Evolutionary conservation across 2,113 vertebrate species (phyloP), one percentile per base, ranked within the genome.

Genomic region (Neolamprologus brichardi): DNA sequence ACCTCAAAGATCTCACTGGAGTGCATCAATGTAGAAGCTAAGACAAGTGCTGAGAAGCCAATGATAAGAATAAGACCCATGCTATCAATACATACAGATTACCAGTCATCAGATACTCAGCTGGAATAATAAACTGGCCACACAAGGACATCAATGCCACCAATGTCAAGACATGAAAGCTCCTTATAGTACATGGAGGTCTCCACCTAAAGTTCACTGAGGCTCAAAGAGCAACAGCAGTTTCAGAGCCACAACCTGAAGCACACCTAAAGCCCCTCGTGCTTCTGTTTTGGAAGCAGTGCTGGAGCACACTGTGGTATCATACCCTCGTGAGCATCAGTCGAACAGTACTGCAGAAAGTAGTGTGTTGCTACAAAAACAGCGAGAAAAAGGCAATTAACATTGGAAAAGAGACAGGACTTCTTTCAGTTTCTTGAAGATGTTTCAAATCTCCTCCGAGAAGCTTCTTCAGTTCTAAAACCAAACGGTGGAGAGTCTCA

Each of bases 21-120:
- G 10, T 53, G 51, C 0, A 20, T 0, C 51, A 53, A 53, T 20
- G 1, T 20, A 53, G 51, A 58, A 58, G 54, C 0, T 28, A 32
- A 60, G 28, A 32, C 28, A 10, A 32, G 30, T 62, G 58, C 30
- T 62, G 58, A 34, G 17, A 34, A 34, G 17, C 30, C 28, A 34
- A 5, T 67, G 32, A 13, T 39, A 37, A 37, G 18, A 39, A 39
- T 67, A 13, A 67, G 10, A 67, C 32, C 3, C 60, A 34, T n/a
- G 17, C 15, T 18, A 62, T 11, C 58, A 34, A 62, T 1, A 34
- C 17, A 64, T 20, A 64, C 32, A 12, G 32, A 17, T 9, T 18
- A 60, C 15, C 8, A 30, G 28, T 32, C 28, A 60, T 60, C 56
- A 58, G 56, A 34, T 34, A 64, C 60, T 34, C 30, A n/a, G 60